These are phyloP conservation scores for Salticus scenicus DNA, from an alignment of 2,888 invertebrate species.

Conservation along the genomic window DNA sequence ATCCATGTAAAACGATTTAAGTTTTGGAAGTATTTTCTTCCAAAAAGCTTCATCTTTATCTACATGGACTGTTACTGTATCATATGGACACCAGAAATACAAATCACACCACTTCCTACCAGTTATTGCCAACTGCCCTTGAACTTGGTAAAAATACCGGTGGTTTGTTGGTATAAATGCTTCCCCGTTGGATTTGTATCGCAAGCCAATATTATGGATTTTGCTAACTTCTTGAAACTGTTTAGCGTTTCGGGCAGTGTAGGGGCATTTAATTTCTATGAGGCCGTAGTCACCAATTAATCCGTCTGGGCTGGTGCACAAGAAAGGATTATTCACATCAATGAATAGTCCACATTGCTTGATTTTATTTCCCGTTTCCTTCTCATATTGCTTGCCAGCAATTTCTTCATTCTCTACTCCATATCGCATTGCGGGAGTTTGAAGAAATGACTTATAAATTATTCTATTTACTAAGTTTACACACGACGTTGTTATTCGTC, in stretches of 20 bases:
- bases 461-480: neutral
- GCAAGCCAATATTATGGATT: neutral
- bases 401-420: neutral
- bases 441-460: neutral
- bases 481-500: neutral
- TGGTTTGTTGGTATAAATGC: neutral
- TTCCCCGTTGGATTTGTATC: neutral
- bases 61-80: neutral
- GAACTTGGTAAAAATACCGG: neutral
- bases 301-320: constrained; percentile 25
- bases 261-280: constrained; percentile 31
- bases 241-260: neutral
- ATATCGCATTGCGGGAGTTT: neutral
- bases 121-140: neutral
- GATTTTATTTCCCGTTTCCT: neutral
- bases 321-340: neutral
- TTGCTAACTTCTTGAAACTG: neutral
- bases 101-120: neutral
- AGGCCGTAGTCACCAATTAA: constrained; percentile 16
- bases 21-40: neutral
- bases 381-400: neutral
- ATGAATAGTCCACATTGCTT: constrained; percentile 8
- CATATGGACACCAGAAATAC: neutral
- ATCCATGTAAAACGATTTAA: neutral
- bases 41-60: neutral